Evolutionary conservation across 2,797 vertebrate species (phyloP).

Genomic region (Sparidentex hasta): DNA sequence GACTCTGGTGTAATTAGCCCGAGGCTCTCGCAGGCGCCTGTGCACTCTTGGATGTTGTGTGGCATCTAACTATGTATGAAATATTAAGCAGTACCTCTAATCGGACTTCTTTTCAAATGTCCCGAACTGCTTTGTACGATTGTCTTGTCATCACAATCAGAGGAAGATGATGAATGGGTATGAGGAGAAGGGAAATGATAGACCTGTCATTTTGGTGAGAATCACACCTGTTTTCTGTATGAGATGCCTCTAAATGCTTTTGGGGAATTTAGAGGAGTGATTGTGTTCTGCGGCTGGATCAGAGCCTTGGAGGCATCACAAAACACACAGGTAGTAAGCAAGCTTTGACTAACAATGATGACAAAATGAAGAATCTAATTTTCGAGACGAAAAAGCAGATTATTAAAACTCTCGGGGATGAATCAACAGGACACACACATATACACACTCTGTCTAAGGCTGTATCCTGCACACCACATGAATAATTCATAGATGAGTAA

Average conservation of each 20-base stretch:
- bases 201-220: constrained; percentile 10
- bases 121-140: constrained; percentile 22
- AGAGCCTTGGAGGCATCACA: constrained; percentile 31
- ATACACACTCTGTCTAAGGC: background rate
- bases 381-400: constrained; percentile 42
- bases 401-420: constrained; percentile 42
- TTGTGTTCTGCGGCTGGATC: constrained; percentile 31
- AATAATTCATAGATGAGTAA: constrained; percentile 49
- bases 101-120: constrained; percentile 39
- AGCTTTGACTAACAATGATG: constrained; percentile 43
- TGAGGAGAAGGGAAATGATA: constrained; percentile 16
- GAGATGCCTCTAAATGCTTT: constrained; percentile 29
- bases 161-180: constrained; percentile 7
- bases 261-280: constrained; percentile 21
- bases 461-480: constrained; percentile 11
- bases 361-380: constrained; percentile 49
- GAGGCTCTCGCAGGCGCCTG: constrained; percentile 30
- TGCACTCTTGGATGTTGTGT: constrained; percentile 24
- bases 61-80: constrained; percentile 43
- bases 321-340: constrained; percentile 29
- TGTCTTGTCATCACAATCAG: constrained; percentile 27
- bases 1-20: constrained; percentile 43
- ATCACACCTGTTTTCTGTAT: constrained; percentile 10
- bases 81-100: constrained; percentile 52
- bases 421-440: constrained; percentile 2